Conservation (phyloP, 2,888 invertebrate species). For the Mythimna albipuncta region DNA sequence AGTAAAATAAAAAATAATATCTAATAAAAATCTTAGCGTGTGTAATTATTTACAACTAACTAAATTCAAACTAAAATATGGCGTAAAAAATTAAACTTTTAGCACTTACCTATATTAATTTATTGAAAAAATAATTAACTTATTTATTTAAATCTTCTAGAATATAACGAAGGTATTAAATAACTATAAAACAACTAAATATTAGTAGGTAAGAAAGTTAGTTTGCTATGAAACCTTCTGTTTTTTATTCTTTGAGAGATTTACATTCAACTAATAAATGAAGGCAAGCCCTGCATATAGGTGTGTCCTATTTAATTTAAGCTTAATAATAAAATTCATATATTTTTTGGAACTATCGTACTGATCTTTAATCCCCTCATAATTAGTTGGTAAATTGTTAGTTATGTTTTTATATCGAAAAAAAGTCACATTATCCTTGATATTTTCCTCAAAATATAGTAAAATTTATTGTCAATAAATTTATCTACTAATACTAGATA, state of each 20-base stretch:
- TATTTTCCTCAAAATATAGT: slow-evolving; percentile 32
- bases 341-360: not conserved
- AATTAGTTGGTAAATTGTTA: not conserved
- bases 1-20: too few relatives aligned
- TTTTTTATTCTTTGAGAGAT: slow-evolving; percentile 41
- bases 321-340: not conserved
- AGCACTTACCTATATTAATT: not conserved
- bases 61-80: too few relatives aligned
- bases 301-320: slow-evolving; percentile 22
- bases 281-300: slow-evolving; percentile 34
- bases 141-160: too few relatives aligned
- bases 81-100: too few relatives aligned
- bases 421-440: slow-evolving; percentile 9
- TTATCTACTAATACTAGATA: slow-evolving; percentile 17
- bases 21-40: too few relatives aligned
- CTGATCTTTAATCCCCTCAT: not conserved
- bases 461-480: slow-evolving; percentile 12
- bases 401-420: not conserved
- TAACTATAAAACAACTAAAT: not conserved
- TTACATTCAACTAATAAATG: slow-evolving; percentile 44
- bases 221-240: slow-evolving; percentile 10
- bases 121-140: too few relatives aligned
- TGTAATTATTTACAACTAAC: too few relatives aligned
- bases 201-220: not conserved
- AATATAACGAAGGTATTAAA: not conserved